A percentile compares a stretch with the other conserved stretches of the same genome.
These are phyloP conservation scores for Peromyscus melanophrys DNA, from an alignment of 2,797 vertebrate genomes.

Conservation along the genomic window DNA sequence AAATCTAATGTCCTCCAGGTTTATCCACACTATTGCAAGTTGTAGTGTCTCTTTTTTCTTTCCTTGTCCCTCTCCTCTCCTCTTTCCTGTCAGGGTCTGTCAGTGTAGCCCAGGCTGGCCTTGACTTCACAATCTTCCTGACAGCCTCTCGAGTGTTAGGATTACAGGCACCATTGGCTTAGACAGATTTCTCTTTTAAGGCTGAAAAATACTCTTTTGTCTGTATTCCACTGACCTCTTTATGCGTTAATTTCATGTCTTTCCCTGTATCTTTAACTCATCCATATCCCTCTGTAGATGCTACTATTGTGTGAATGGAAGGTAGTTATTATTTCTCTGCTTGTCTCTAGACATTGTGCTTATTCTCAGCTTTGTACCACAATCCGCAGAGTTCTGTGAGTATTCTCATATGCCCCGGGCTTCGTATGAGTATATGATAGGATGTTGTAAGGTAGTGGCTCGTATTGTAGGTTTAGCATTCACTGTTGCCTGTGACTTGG, in stretches of 20 bases:
- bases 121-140: not conserved
- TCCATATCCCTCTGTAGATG: not conserved
- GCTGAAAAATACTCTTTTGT: not conserved
- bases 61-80: not conserved
- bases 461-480: not conserved
- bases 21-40: not conserved
- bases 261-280: not conserved
- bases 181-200: not conserved
- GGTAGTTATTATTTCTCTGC: not conserved
- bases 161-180: not conserved
- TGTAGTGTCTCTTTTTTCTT: not conserved
- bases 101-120: not conserved
- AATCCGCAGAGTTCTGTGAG: not conserved
- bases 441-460: not conserved
- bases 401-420: not conserved
- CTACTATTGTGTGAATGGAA: not conserved
- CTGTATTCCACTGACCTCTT: not conserved
- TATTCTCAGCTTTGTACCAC: not conserved
- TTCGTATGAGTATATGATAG: not conserved
- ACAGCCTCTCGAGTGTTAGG: not conserved
- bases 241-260: not conserved
- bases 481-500: not conserved
- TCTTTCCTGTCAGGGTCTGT: not conserved
- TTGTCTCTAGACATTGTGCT: no score
- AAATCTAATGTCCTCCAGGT: not conserved